These are phyloP conservation scores for Hylia prasina DNA, from an alignment of 2,113 vertebrate genomes.

Conservation along the genomic window DNA sequence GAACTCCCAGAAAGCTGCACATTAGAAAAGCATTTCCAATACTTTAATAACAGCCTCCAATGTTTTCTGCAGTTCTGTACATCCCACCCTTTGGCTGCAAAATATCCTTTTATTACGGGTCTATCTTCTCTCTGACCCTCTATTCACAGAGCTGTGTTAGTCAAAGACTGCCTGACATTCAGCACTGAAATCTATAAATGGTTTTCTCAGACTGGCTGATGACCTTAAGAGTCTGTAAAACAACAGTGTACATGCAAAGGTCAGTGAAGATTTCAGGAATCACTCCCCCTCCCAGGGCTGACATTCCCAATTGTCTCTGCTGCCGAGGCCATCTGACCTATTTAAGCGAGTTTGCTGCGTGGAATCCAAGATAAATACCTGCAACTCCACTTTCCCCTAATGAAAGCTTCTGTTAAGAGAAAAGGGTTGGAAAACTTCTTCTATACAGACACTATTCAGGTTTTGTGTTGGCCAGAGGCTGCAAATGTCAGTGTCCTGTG, in stretches of 20 bases:
- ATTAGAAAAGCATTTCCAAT: background rate
- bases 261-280: constrained; percentile 42
- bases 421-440: background rate
- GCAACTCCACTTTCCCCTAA: background rate
- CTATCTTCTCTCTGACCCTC: background rate
- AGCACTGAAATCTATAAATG: constrained; percentile 29
- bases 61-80: background rate
- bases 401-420: background rate
- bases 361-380: background rate
- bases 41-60: background rate
- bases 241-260: constrained; percentile 44
- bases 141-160: background rate
- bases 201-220: constrained; percentile 19
- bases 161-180: constrained; percentile 30
- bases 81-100: background rate
- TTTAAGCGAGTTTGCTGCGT: background rate
- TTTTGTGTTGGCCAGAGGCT: background rate
- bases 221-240: constrained; percentile 62
- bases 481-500: constrained; percentile 34
- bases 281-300: constrained; percentile 6
- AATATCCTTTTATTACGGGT: background rate
- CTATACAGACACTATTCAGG: background rate
- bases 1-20: background rate
- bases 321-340: background rate
- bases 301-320: background rate